These are phyloP conservation scores for Cyclophora punctaria DNA, from an alignment of 2,888 invertebrate genomes.

Conservation along the genomic window DNA sequence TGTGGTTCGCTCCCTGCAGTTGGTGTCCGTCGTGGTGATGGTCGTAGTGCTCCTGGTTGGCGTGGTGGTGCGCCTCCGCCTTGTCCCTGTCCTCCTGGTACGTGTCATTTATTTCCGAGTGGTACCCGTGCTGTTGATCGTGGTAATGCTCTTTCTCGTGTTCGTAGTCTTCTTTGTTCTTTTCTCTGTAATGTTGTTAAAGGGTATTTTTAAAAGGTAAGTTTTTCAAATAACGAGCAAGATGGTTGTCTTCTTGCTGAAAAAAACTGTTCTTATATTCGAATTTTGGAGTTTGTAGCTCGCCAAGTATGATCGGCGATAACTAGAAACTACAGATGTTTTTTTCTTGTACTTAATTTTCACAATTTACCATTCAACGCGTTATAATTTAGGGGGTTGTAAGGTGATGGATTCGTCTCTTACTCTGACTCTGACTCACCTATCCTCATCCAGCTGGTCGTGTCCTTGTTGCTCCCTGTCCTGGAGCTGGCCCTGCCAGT, in stretches of 20 bases:
- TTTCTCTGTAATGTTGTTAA: slow-evolving; percentile 11
- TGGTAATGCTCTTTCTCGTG: slow-evolving; percentile 29
- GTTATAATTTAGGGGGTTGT: too few species aligned
- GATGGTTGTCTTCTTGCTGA: too few species aligned
- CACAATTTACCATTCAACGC: too few species aligned
- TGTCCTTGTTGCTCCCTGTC: slow-evolving; percentile 20
- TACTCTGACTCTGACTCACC: too few species aligned
- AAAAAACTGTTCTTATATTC: too few species aligned
- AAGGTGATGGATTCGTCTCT: too few species aligned
- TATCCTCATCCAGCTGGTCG: slow-evolving; percentile 21
- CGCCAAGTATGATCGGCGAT: too few species aligned
- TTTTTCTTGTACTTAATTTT: too few species aligned
- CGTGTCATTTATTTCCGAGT: slow-evolving; percentile 25
- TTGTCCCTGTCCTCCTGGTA: slow-evolving; percentile 28
- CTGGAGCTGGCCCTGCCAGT: slow-evolving; percentile 26
- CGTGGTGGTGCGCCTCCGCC: slow-evolving; percentile 21
- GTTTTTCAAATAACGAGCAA: too few species aligned
- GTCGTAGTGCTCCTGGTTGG: slow-evolving; percentile 26
- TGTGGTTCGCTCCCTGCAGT: not conserved
- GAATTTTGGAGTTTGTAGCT: too few species aligned
- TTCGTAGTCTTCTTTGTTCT: slow-evolving; percentile 27
- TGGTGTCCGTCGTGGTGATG: slow-evolving; percentile 9
- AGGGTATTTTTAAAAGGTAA: not conserved
- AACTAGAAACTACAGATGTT: too few species aligned
- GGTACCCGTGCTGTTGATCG: slow-evolving; percentile 24